Evolutionary conservation across 2,888 invertebrate genomes (phyloP), one percentile per base, ranked within the genome.

Genomic region (Coenonympha glycerion): DNA sequence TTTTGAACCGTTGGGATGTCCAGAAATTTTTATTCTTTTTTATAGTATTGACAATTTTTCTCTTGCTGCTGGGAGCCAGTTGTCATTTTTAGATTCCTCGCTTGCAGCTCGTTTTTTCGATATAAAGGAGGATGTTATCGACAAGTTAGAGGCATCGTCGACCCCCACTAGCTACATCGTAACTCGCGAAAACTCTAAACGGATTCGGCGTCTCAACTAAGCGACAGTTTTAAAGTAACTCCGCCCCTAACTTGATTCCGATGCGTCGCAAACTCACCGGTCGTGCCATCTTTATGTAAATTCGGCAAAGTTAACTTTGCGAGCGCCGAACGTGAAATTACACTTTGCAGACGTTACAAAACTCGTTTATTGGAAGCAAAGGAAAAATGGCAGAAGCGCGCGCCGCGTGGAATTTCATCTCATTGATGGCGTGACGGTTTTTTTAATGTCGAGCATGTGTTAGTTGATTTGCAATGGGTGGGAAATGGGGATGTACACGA

Each of bases 211-310:
- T 84, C 78, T 80, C 79, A 78, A 82, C 83, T 81, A 76, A 81
- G 83, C 79, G 86, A 82, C 86, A 87, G 83, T 87, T 86, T 82
- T 81, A 84, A 85, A 86, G 82, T 85, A 78, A 60, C 64, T 65
- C 76, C 72, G 64, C 69, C 71, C 72, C 73, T 85, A 87, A 87
- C 86, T 86, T 84, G 79, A 85, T 86, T 85, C 76, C 67, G 68
- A 76, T 76, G 74, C 74, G 76, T 65, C 71, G 75, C 73, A 68
- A 79, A 81, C 79, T 81, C 68, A 66, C 71, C 65, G 55, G 47
- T 55, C 60, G 58, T 68, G 69, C 74, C 71, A 79, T 82, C 83
- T 84, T 83, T 85, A 86, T 87, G 86, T 81, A 83, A 86, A 86
- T 86, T 76, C 70, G 59, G 59, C 76, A 69, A 80, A 69, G 63